phyloP scores from a whole-genome alignment of 2,888 invertebrate species.

The Junonia oenone region DNA sequence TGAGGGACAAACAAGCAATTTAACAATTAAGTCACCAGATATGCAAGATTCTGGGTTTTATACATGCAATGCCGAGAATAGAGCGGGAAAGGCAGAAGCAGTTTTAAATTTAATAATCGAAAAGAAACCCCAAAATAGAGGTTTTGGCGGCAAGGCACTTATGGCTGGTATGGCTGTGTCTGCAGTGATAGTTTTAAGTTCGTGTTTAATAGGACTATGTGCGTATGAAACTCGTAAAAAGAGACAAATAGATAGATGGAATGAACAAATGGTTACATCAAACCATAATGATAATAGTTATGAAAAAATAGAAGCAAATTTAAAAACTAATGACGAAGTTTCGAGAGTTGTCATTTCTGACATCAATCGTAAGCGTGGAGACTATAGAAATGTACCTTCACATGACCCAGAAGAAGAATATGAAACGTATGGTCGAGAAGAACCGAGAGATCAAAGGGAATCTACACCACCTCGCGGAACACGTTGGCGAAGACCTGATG shows the following conservation, averaged over 20 bases:
- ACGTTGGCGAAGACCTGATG: constrained; percentile 54
- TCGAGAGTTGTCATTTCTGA: constrained; percentile 55
- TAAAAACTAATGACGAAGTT: constrained; percentile 60
- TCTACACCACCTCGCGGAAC: constrained; percentile 52
- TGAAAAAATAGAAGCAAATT: constrained; percentile 88
- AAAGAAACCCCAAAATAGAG: constrained; percentile 80
- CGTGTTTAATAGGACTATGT: constrained; percentile 83
- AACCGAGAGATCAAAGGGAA: constrained; percentile 45
- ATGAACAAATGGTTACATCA: constrained; percentile 70
- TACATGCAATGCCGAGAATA: constrained; percentile 88
- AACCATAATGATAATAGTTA: constrained; percentile 82
- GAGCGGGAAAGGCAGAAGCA: constrained; percentile 87
- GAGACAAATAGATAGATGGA: constrained; percentile 75
- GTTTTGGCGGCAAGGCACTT: constrained; percentile 79
- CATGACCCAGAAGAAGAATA: constrained; percentile 84
- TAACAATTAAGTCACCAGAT: constrained; percentile 86
- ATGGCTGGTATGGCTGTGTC: constrained; percentile 85
- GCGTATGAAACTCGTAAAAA: constrained; percentile 82
- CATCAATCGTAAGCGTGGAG: constrained; percentile 80
- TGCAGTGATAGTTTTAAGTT: constrained; percentile 82
- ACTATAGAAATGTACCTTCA: constrained; percentile 85
- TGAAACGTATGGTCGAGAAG: constrained; percentile 54
- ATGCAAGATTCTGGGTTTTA: constrained; percentile 88
- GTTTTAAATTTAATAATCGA: constrained; percentile 86
- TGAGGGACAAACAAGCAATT: constrained; percentile 84